phyloP scores from a whole-genome alignment of 2,888 invertebrate genomes.

The Hirtodrosophila histrioides region DNA sequence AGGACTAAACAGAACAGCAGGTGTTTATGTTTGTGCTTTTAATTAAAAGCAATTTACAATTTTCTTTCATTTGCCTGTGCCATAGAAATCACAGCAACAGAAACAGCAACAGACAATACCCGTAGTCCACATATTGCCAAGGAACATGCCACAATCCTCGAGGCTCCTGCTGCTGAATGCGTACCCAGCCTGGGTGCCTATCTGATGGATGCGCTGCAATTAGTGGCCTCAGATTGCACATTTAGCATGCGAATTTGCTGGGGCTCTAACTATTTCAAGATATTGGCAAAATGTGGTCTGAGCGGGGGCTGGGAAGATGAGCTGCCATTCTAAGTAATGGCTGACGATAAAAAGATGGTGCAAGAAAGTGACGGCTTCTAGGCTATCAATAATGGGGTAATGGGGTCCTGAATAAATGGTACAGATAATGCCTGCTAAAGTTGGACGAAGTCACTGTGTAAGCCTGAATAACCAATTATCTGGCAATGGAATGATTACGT shows the following conservation, averaged over 20 bases:
- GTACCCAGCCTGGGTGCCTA: constrained; percentile 51
- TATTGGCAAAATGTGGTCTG: constrained; percentile 35
- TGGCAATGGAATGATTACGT: not conserved
- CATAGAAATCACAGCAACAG: constrained; percentile 49
- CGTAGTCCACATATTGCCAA: constrained; percentile 21
- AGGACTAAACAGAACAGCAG: constrained; percentile 60
- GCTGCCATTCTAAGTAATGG: constrained; percentile 47
- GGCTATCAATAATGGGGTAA: constrained; percentile 17
- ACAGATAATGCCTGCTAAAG: constrained; percentile 9
- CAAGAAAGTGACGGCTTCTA: constrained; percentile 3
- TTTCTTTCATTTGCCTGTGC: constrained; percentile 68
- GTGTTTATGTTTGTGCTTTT: constrained; percentile 80
- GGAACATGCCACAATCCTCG: constrained; percentile 6
- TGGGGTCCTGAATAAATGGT: constrained; percentile 9
- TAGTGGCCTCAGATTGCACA: constrained; percentile 75
- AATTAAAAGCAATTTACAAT: constrained; percentile 82
- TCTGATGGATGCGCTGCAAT: constrained; percentile 75
- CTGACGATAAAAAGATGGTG: constrained; percentile 40
- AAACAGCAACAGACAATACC: constrained; percentile 6
- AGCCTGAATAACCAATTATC: not conserved
- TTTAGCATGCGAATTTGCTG: constrained; percentile 52
- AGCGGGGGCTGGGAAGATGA: constrained; percentile 22
- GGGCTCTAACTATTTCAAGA: constrained; percentile 36
- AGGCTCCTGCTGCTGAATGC: constrained; percentile 3
- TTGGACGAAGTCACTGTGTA: too few relatives aligned